Evolutionary conservation across 1,140 invertebrate genomes (phyloP).

Genomic region (Anadara kagoshimensis): DNA sequence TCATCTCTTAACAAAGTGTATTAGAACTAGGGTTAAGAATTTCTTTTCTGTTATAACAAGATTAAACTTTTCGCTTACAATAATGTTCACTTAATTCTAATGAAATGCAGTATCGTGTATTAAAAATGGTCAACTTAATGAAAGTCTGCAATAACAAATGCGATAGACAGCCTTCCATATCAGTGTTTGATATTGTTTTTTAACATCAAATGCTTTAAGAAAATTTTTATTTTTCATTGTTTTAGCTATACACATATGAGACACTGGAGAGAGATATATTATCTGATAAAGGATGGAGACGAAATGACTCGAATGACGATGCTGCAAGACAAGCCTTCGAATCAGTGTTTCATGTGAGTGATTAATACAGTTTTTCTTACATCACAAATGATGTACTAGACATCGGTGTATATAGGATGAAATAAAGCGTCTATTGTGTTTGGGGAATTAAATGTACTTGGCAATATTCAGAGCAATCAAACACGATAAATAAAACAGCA

Average conservation of each 20-base stretch:
- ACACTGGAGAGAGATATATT: conserved; percentile 54
- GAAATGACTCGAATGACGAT: conserved; percentile 57
- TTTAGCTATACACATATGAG: conserved; percentile 60
- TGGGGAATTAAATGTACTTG: no score
- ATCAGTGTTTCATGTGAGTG: conserved; percentile 65
- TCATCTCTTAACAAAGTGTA: no score
- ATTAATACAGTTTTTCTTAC: not conserved
- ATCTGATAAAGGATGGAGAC: conserved; percentile 62
- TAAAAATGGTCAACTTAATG: no score
- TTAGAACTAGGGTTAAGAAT: no score
- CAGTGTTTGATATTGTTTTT: no score
- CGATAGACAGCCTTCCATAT: not conserved
- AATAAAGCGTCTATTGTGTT: no score
- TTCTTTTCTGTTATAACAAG: no score
- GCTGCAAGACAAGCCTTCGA: conserved; percentile 64
- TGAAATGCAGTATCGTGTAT: no score
- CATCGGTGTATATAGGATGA: not conserved
- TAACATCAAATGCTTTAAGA: not conserved
- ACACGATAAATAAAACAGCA: no score
- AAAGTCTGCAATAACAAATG: not conserved
- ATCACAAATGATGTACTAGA: not conserved
- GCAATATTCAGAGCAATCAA: no score
- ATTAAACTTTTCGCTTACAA: no score
- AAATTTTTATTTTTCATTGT: not conserved
- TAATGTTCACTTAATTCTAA: no score